Evolutionary conservation across 2,113 vertebrate genomes (phyloP).

Genomic region (Lophochroa leadbeateri): DNA sequence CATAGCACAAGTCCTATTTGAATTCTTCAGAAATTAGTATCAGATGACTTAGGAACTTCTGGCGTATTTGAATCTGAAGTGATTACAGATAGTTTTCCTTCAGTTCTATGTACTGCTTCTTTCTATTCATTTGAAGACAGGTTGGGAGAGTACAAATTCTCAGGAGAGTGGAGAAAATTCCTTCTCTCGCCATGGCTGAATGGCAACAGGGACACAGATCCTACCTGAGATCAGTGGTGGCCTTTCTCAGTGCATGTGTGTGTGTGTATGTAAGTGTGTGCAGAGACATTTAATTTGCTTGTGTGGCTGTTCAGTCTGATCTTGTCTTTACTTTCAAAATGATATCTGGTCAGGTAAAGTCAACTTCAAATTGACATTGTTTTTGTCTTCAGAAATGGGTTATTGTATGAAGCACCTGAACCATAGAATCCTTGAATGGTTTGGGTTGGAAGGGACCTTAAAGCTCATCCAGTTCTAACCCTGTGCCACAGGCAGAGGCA

Average conservation of each 20-base stretch:
- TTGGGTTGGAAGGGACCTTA: background rate
- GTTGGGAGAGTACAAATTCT: background rate
- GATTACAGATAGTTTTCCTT: slow-evolving; percentile 47
- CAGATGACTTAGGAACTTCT: slow-evolving; percentile 57
- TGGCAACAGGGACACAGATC: background rate
- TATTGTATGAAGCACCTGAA: background rate
- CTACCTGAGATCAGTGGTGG: background rate
- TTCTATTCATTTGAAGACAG: background rate
- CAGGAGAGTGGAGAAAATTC: background rate
- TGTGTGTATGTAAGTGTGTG: background rate
- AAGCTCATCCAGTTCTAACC: background rate
- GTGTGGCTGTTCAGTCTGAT: background rate
- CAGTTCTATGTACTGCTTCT: background rate
- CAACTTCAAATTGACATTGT: background rate
- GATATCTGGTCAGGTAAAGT: background rate
- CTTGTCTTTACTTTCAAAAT: background rate
- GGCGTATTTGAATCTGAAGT: slow-evolving; percentile 32
- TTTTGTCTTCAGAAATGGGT: background rate
- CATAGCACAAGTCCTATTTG: background rate
- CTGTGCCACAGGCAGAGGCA: background rate
- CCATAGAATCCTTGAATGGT: background rate
- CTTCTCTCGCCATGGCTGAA: background rate
- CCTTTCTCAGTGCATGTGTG: background rate
- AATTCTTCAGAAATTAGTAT: slow-evolving; percentile 65
- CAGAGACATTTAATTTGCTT: background rate